Evolutionary conservation across 92 coral and sea anemone genomes (phyloP).

Genomic region (Epizoanthus fatuus): DNA sequence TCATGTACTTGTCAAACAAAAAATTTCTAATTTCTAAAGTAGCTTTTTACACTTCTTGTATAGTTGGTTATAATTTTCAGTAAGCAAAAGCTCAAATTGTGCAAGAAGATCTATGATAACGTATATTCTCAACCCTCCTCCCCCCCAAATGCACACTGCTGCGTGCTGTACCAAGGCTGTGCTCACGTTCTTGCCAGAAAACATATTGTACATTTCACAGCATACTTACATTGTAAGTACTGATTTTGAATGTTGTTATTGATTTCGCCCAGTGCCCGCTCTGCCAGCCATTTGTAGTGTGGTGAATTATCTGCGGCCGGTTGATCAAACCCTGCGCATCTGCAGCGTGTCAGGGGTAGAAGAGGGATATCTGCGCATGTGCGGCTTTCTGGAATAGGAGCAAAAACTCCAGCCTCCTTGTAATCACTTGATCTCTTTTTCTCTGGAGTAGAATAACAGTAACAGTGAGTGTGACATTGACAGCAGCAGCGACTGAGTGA

Average conservation of each 20-base stretch:
- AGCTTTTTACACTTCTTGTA: too few species aligned
- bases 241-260: conserved; percentile 55
- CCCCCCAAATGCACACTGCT: too few species aligned
- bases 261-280: conserved; percentile 47
- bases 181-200: too few species aligned
- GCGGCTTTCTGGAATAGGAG: conserved; percentile 61
- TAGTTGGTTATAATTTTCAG: too few species aligned
- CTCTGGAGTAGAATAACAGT: background rate
- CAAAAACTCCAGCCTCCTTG: conserved; percentile 49
- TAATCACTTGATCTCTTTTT: conserved; percentile 40
- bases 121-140: too few species aligned
- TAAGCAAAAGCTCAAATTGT: too few species aligned
- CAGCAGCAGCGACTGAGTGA: background rate
- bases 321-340: conserved; percentile 61
- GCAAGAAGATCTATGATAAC: too few species aligned
- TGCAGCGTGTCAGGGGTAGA: conserved; percentile 65
- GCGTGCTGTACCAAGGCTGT: too few species aligned
- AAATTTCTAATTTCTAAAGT: too few species aligned
- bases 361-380: conserved; percentile 62
- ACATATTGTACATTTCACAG: too few species aligned
- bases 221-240: conserved; percentile 47
- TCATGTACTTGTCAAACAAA: too few species aligned
- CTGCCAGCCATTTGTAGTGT: conserved; percentile 58
- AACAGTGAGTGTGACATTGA: background rate
- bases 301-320: conserved; percentile 42